These are phyloP conservation scores for Thalassoma bifasciatum DNA, from an alignment of 2,113 vertebrate species.

Conservation along the genomic window DNA sequence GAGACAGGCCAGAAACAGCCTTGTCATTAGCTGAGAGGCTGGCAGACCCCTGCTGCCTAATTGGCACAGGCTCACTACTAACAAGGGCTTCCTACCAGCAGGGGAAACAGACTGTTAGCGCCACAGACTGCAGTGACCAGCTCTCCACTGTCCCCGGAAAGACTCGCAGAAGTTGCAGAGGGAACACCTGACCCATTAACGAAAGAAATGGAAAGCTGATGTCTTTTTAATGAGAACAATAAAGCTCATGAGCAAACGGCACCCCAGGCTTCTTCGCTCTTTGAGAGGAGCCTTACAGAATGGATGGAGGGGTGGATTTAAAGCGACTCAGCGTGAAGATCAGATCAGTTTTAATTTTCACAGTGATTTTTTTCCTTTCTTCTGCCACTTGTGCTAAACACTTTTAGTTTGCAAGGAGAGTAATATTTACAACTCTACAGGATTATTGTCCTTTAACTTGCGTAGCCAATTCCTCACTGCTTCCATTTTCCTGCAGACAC, in stretches of 20 bases:
- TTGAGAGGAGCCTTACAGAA: slow-evolving; percentile 51
- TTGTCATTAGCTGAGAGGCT: slow-evolving; percentile 77
- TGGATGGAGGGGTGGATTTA: slow-evolving; percentile 45
- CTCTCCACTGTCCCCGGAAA: slow-evolving; percentile 36
- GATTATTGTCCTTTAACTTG: slow-evolving; percentile 56
- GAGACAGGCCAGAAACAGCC: slow-evolving; percentile 72
- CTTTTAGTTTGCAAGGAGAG: slow-evolving; percentile 30
- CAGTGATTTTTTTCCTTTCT: slow-evolving; percentile 30
- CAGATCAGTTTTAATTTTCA: slow-evolving; percentile 57
- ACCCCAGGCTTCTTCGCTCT: slow-evolving; percentile 56
- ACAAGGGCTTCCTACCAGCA: slow-evolving; percentile 71
- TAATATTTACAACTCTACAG: slow-evolving; percentile 36
- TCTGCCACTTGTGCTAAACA: slow-evolving; percentile 14
- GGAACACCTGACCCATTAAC: slow-evolving; percentile 74
- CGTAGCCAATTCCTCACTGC: slow-evolving; percentile 50
- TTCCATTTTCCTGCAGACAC: slow-evolving; percentile 59
- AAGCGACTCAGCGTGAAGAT: slow-evolving; percentile 43
- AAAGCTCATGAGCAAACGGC: slow-evolving; percentile 66
- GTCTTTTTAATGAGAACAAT: slow-evolving; percentile 77
- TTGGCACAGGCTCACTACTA: slow-evolving; percentile 76
- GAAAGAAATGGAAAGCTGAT: slow-evolving; percentile 69
- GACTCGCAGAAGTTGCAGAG: slow-evolving; percentile 30
- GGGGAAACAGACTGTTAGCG: slow-evolving; percentile 57
- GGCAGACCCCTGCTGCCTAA: slow-evolving; percentile 80
- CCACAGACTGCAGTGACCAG: slow-evolving; percentile 51